Percentiles rank a stretch among this genome's conserved stretches.
Evolutionary conservation across 2,888 invertebrate genomes (phyloP).

Genomic region (Cremastinae sp.): DNA sequence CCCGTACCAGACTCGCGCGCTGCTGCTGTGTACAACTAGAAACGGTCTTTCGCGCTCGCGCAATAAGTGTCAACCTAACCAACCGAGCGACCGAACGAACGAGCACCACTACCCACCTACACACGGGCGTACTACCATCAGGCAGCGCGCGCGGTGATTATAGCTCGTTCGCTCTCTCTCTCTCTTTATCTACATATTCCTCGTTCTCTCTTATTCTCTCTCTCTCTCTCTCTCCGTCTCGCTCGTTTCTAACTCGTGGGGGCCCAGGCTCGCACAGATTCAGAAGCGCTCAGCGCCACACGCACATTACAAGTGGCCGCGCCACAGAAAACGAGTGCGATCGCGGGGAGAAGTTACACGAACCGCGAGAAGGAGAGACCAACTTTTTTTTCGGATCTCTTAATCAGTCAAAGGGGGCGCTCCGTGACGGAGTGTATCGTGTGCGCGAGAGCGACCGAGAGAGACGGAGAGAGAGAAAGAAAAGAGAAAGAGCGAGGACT

Average conservation of each 20-base stretch:
- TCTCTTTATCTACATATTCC: too few species aligned
- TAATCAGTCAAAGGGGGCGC: conserved; percentile 35
- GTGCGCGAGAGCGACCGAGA: too few species aligned
- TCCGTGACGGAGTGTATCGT: too few species aligned
- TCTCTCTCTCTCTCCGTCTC: too few species aligned
- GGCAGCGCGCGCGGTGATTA: conserved; percentile 36
- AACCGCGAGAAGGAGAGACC: neutral
- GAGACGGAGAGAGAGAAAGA: too few species aligned
- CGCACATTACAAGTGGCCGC: conserved; percentile 30
- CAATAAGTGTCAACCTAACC: conserved; percentile 57
- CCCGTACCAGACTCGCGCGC: conserved; percentile 8
- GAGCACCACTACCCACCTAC: conserved; percentile 34
- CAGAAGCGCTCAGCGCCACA: conserved; percentile 9
- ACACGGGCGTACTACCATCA: conserved; percentile 26
- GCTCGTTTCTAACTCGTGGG: too few species aligned
- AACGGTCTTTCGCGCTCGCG: conserved; percentile 55
- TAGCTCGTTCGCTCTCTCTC: conserved; percentile 22
- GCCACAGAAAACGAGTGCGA: conserved; percentile 23
- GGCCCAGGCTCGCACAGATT: conserved; percentile 32
- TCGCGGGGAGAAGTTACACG: conserved; percentile 2
- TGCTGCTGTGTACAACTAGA: conserved; percentile 19
- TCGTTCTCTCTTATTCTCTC: too few species aligned
- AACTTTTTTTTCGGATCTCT: neutral
- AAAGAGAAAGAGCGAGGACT: conserved; percentile 28
- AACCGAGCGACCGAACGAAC: conserved; percentile 23